phyloP scores from a whole-genome alignment of 2,888 invertebrate genomes.

The Octonoba sinensis region DNA sequence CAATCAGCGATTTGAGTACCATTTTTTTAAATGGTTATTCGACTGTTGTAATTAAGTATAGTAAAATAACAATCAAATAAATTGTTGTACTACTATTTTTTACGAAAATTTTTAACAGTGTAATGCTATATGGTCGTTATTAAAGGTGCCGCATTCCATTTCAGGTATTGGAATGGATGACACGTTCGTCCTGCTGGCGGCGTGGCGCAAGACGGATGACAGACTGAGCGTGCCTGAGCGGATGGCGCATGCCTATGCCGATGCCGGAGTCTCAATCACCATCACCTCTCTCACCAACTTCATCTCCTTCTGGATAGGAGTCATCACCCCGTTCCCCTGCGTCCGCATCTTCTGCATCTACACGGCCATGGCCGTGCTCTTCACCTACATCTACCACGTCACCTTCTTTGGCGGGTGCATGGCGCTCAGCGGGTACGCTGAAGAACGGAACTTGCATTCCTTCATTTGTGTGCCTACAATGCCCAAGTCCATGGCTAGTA shows the following conservation, averaged over 20 bases:
- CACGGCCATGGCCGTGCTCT: conserved; percentile 90
- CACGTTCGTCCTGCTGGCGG: conserved; percentile 95
- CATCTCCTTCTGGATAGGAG: conserved; percentile 73
- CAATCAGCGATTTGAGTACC: no score
- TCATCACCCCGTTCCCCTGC: conserved; percentile 93
- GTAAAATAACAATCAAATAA: no score
- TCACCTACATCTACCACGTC: conserved; percentile 91
- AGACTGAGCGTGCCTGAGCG: conserved; percentile 81
- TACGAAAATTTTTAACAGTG: no score
- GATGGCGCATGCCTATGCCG: conserved; percentile 88
- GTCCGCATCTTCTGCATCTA: conserved; percentile 94
- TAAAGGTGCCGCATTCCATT: conserved; percentile 66
- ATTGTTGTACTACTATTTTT: no score
- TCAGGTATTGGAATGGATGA: conserved; percentile 95
- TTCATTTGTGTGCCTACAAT: conserved; percentile 80
- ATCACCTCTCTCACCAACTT: conserved; percentile 91
- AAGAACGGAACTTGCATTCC: conserved; percentile 88
- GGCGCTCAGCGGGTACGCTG: conserved; percentile 90
- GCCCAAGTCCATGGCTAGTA: conserved; percentile 87
- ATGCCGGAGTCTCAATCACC: conserved; percentile 94
- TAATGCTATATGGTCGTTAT: no score
- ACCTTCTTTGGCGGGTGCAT: conserved; percentile 94
- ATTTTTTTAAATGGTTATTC: no score
- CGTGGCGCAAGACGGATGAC: conserved; percentile 89
- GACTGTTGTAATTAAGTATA: no score